phyloP scores from a whole-genome alignment of 1,140 invertebrate genomes.

The Thalassaphorura encarpata region DNA sequence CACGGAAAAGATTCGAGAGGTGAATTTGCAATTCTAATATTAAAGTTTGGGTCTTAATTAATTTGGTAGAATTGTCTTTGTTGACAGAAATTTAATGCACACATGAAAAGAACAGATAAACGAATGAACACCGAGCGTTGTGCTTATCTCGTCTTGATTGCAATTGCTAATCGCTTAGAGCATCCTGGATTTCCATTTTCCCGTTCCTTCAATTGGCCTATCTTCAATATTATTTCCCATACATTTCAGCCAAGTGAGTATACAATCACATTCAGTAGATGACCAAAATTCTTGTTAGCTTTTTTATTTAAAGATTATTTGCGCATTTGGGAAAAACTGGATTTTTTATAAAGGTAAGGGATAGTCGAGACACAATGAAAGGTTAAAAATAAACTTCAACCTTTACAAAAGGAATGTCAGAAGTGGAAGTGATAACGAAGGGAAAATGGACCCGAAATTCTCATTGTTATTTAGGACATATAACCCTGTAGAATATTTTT shows the following conservation, averaged over 20 bases:
- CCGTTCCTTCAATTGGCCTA: constrained; percentile 55
- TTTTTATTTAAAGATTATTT: not conserved
- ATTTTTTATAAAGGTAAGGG: constrained; percentile 18
- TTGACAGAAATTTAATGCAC: constrained; percentile 47
- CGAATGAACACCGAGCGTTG: constrained; percentile 61
- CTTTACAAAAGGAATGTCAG: too few relatives aligned
- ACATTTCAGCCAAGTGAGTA: constrained; percentile 46
- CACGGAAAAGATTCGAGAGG: constrained; percentile 52
- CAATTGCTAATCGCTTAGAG: constrained; percentile 61
- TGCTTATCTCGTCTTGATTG: constrained; percentile 57
- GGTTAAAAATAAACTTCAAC: constrained; percentile 1
- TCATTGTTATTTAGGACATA: too few relatives aligned
- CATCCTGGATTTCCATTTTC: constrained; percentile 61
- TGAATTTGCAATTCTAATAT: constrained; percentile 33
- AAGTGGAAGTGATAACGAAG: too few relatives aligned
- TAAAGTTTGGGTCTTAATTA: not conserved
- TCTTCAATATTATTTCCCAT: constrained; percentile 52
- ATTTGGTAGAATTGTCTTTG: not conserved
- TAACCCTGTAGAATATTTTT: too few relatives aligned
- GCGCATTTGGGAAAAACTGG: not conserved
- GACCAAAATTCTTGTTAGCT: not conserved
- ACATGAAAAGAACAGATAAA: constrained; percentile 42
- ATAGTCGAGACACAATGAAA: constrained; percentile 22
- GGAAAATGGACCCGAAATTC: too few relatives aligned
- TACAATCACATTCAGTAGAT: not conserved